Conservation (phyloP, 2,888 invertebrate species). For the Bursaphelenchus okinawaensis region DNA sequence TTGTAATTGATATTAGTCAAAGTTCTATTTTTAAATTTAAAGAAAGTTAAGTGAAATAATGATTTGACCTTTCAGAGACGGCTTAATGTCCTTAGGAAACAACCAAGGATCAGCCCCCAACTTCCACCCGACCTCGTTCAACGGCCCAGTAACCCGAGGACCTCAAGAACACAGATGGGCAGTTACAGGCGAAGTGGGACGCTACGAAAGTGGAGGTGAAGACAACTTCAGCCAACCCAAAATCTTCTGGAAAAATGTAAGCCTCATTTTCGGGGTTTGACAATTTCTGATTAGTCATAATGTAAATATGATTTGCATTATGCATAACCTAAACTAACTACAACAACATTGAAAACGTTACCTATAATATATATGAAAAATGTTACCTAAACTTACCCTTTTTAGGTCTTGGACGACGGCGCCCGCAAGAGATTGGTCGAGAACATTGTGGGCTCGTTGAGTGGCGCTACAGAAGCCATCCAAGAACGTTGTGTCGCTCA, state of each 20-base stretch:
- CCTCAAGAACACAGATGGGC: slow-evolving; percentile 61
- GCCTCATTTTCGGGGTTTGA: background rate
- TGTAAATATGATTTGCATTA: background rate
- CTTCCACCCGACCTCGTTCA: slow-evolving; percentile 92
- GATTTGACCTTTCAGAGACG: background rate
- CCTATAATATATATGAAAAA: too few relatives aligned
- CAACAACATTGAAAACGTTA: too few relatives aligned
- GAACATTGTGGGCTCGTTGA: slow-evolving; percentile 76
- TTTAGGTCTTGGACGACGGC: background rate
- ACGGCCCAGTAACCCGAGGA: slow-evolving; percentile 69
- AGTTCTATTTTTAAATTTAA: background rate
- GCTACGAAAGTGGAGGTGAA: slow-evolving; percentile 73
- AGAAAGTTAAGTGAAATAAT: background rate
- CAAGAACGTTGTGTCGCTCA: slow-evolving; percentile 77
- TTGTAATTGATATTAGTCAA: too few relatives aligned
- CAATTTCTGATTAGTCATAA: background rate
- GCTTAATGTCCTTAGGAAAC: slow-evolving; percentile 2
- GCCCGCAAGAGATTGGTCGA: slow-evolving; percentile 69
- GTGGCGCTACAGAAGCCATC: slow-evolving; percentile 75
- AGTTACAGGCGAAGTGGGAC: slow-evolving; percentile 72
- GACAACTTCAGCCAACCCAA: slow-evolving; percentile 84
- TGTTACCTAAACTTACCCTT: too few relatives aligned
- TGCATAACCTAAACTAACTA: background rate
- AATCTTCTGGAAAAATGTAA: slow-evolving; percentile 73
- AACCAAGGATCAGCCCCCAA: slow-evolving; percentile 71